Conservation (phyloP, 2,113 vertebrate species). For the Salminus brasiliensis region DNA sequence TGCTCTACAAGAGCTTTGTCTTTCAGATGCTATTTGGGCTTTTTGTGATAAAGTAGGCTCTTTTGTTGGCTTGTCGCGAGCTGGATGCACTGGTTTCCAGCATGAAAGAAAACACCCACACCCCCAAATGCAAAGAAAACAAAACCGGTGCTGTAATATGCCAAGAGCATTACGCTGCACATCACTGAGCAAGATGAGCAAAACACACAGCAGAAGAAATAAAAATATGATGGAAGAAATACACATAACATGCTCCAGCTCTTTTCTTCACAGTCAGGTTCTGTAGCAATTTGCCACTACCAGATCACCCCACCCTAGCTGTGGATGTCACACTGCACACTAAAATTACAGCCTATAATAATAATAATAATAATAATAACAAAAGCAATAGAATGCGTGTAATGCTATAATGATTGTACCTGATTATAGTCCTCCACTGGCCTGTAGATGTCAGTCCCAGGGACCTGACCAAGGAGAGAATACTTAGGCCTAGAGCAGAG, state of each 20-base stretch:
- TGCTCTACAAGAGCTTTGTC: not conserved
- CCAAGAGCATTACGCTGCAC: not conserved
- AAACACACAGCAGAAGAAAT: not conserved
- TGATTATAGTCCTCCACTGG: constrained; percentile 82
- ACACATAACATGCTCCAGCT: not conserved
- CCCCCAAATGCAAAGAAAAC: not conserved
- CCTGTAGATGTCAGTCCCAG: constrained; percentile 85
- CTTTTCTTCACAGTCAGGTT: not conserved
- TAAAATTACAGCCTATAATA: not conserved
- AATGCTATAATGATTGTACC: constrained; percentile 72
- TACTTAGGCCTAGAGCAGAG: constrained; percentile 85
- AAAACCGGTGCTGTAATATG: not conserved
- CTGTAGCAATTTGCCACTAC: too few species aligned
- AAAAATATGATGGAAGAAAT: not conserved
- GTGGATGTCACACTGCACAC: not conserved
- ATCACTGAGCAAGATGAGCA: not conserved
- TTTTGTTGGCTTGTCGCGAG: not conserved
- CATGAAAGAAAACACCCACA: not conserved
- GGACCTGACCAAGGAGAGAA: constrained; percentile 87
- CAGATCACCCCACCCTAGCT: not conserved
- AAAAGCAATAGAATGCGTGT: too few species aligned
- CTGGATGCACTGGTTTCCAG: not conserved
- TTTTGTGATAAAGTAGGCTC: not conserved
- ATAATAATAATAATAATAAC: too few species aligned
- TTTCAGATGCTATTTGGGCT: not conserved